Percentiles rank a stretch among this genome's conserved stretches.
Conservation (phyloP, 1,140 invertebrate genomes). For the Ditylenchus dipsaci region DNA sequence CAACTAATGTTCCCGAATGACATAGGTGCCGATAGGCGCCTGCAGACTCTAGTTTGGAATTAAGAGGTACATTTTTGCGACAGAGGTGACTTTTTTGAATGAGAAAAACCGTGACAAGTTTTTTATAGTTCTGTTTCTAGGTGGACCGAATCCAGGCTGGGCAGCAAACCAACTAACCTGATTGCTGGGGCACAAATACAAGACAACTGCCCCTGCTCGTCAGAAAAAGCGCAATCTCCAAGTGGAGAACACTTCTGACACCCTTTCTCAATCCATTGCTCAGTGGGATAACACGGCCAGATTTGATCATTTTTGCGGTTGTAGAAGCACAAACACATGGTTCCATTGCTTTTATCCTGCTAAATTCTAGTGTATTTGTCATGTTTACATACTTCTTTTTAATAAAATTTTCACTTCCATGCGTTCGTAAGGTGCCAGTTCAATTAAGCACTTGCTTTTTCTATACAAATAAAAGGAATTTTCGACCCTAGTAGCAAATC, state of each 20-base stretch:
- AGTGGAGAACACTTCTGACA: slow-evolving; percentile 43
- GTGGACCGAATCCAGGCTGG: too few relatives aligned
- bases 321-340: slow-evolving; percentile 53
- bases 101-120: slow-evolving; percentile 1
- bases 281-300: slow-evolving; percentile 49
- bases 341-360: slow-evolving; percentile 20
- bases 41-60: too few relatives aligned
- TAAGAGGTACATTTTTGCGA: too few relatives aligned
- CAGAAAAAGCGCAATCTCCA: slow-evolving; percentile 47
- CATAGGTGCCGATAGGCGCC: neutral
- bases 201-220: slow-evolving; percentile 35
- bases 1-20: too few relatives aligned
- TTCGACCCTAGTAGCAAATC: too few relatives aligned
- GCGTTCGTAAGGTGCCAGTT: too few relatives aligned
- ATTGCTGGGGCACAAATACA: slow-evolving; percentile 52
- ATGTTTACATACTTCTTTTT: neutral
- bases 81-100: too few relatives aligned
- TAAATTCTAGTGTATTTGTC: neutral
- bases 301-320: slow-evolving; percentile 53
- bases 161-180: slow-evolving; percentile 16
- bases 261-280: slow-evolving; percentile 44
- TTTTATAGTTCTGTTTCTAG: neutral
- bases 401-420: too few relatives aligned
- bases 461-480: too few relatives aligned
- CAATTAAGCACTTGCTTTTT: too few relatives aligned